Base-by-base conservation (phyloP, 1,140 invertebrate genomes). In the Drosophila equinoxialis region DNA sequence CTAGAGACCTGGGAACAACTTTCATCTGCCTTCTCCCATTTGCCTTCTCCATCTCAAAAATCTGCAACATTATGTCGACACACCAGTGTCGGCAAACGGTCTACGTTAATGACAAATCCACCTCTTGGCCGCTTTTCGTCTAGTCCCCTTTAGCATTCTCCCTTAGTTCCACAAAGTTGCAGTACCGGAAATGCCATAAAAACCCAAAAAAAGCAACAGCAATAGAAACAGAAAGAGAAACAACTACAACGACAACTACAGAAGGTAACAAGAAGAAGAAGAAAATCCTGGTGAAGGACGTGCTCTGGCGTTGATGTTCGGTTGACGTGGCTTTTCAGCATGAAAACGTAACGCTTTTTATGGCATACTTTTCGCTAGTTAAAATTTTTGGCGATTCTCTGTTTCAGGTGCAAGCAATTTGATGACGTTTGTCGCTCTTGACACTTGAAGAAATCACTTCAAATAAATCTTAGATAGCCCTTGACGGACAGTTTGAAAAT, bases 301-400 rank as follows among this genome's bases (percentile, higher is more conserved):
- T 59, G 57, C 57, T 59, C 57, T 17, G 2, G 2, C 55, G 55
- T 58, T 58, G 55, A 58, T 35, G 55, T 58, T 58, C 55, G 55
- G 55, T 58, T 59, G 57, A 59, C 57, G 57, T 59, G 57, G 57
- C 57, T 59, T 59, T 59, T 59, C 57, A 59, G 57, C 57, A 59
- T 59, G 33, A 59, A 14, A 59, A 59, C 57, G 57, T 59, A 10
- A 59, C 57, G 57, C 14, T 59, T 59, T 59, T 59, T 59, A 59
- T 59, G 57, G 57, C 57, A 59, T 37, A 59, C 57, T 59, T 59
- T 59, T 59, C 57, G 57, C 57, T 59, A 59, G 57, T 59, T 59
- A 59, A 59, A 33, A 59, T 59, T 59, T 59, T 59, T 8, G 57
- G 57, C 14, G 57, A 33, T 59, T 35, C 55, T 58, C n/a, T 58